Conservation (phyloP, 2,797 vertebrate genomes). For the Decapterus maruadsi region DNA sequence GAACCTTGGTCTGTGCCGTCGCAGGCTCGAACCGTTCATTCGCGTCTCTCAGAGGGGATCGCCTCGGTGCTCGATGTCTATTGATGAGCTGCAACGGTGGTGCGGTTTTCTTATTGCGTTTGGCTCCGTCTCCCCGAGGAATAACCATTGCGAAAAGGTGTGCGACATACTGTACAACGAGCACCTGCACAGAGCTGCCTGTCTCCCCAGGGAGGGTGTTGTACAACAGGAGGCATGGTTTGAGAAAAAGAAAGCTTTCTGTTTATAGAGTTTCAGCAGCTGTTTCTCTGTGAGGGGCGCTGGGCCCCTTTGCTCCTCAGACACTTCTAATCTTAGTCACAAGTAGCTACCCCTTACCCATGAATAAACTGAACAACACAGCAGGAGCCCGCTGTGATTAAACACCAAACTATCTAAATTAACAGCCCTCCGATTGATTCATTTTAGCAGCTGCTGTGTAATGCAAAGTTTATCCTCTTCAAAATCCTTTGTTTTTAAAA, state of each 20-base stretch:
- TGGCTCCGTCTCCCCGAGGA: constrained; percentile 47
- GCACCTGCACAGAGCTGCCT: constrained; percentile 58
- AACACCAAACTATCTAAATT: constrained; percentile 13
- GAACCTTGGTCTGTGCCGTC: constrained; percentile 3
- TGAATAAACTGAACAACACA: constrained; percentile 18
- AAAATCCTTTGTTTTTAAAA: not conserved
- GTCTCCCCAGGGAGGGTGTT: constrained; percentile 60
- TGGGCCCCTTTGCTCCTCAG: constrained; percentile 44
- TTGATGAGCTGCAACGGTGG: not conserved
- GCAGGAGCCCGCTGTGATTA: constrained; percentile 15
- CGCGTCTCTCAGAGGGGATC: not conserved
- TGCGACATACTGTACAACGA: constrained; percentile 55
- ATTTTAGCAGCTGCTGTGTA: constrained; percentile 5
- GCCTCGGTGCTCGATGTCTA: not conserved
- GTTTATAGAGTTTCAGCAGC: constrained; percentile 64
- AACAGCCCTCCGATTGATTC: not conserved
- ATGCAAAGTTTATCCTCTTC: not conserved
- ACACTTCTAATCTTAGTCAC: constrained; percentile 46
- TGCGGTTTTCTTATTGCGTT: constrained; percentile 47
- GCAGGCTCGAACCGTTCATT: not conserved
- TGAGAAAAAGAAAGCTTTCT: constrained; percentile 62
- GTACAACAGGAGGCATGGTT: constrained; percentile 52
- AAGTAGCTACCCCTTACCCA: constrained; percentile 3
- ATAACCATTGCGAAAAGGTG: constrained; percentile 42
- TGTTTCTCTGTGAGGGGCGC: constrained; percentile 42